Evolutionary conservation across 1,140 invertebrate genomes (phyloP).

Genomic region (Penaeus chinensis): DNA sequence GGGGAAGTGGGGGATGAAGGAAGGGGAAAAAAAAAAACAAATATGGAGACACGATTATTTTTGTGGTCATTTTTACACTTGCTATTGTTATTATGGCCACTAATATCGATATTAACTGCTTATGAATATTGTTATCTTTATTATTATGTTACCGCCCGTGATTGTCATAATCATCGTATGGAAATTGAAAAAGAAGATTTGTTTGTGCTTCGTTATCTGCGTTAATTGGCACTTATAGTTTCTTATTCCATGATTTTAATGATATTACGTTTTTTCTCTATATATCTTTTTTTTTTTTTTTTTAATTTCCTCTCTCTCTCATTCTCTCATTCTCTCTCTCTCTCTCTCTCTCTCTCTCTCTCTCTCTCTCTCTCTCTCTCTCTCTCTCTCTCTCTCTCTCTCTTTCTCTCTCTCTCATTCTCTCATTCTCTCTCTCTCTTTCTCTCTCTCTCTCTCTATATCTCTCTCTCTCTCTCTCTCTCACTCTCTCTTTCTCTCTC

Average conservation of each 20-base stretch:
- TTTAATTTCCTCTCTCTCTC: background rate
- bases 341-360: background rate
- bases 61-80: too few species aligned
- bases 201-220: too few species aligned
- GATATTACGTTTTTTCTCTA: background rate
- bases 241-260: background rate
- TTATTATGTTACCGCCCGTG: too few species aligned
- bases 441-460: too few species aligned
- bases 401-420: background rate
- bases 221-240: too few species aligned
- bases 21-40: background rate
- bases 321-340: background rate
- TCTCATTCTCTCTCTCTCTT: background rate
- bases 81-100: too few species aligned
- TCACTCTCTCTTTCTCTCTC: background rate
- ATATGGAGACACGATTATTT: too few species aligned
- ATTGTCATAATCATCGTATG: too few species aligned
- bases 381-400: background rate
- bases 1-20: background rate
- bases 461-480: background rate
- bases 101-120: too few species aligned
- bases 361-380: background rate
- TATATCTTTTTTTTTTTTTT: background rate
- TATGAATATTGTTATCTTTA: too few species aligned
- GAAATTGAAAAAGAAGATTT: too few species aligned